Conservation (phyloP, 2,113 vertebrate species). For the Stigmatopora argus region DNA sequence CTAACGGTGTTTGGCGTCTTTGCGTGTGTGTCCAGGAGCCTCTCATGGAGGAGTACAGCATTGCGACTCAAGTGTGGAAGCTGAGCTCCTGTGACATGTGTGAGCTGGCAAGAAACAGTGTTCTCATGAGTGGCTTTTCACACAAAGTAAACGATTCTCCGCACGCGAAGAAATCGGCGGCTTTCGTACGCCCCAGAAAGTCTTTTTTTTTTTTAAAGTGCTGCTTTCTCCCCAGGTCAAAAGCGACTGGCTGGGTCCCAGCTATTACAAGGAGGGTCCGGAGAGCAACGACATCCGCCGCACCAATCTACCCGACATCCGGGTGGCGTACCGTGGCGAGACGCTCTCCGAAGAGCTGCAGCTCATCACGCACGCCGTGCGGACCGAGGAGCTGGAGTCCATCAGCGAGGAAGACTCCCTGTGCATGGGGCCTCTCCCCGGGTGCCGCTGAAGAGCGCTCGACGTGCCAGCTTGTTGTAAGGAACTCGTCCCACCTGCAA, state of each 20-base stretch:
- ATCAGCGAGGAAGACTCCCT: slow-evolving; percentile 76
- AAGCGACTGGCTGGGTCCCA: slow-evolving; percentile 86
- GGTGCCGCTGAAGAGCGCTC: slow-evolving; percentile 35
- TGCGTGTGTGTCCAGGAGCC: slow-evolving; percentile 76
- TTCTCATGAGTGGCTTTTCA: slow-evolving; percentile 97
- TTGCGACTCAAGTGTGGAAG: slow-evolving; percentile 96
- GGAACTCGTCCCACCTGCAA: slow-evolving; percentile 13
- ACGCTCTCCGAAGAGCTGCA: slow-evolving; percentile 88
- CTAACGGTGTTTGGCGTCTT: slow-evolving; percentile 12
- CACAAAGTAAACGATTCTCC: slow-evolving; percentile 76
- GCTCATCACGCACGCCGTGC: slow-evolving; percentile 85
- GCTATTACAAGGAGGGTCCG: slow-evolving; percentile 78
- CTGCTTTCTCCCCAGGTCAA: slow-evolving; percentile 73
- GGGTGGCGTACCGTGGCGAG: slow-evolving; percentile 84
- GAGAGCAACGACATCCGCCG: slow-evolving; percentile 89
- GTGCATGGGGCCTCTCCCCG: slow-evolving; percentile 58
- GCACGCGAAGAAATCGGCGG: neutral
- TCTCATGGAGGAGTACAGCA: slow-evolving; percentile 98
- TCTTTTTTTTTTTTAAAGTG: too few species aligned
- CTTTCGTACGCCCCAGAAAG: too few species aligned
- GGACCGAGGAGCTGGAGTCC: slow-evolving; percentile 75
- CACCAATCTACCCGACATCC: slow-evolving; percentile 89
- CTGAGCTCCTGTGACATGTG: slow-evolving; percentile 98
- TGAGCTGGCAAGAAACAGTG: slow-evolving; percentile 93
- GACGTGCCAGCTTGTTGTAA: slow-evolving; percentile 8